Conservation (phyloP, 37 sponge, comb jelly and placozoan species). For the Eunapius fragilis region DNA sequence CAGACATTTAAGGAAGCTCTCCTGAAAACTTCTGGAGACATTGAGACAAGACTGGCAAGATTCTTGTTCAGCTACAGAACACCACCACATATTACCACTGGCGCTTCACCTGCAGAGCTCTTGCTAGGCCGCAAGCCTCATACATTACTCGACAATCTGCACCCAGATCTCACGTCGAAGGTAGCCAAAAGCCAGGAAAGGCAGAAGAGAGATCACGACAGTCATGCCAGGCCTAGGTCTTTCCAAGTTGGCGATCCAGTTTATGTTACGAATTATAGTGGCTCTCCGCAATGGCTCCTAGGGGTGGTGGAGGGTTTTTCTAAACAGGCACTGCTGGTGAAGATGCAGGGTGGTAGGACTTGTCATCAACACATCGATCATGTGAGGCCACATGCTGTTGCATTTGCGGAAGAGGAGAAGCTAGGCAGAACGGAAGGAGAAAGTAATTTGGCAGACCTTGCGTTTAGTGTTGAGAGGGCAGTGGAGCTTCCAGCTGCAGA, state of each 20-base stretch:
- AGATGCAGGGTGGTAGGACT: conserved; percentile 6
- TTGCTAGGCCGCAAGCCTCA: conserved; percentile 8
- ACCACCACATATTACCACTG: conserved; percentile 21
- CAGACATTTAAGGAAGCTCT: conserved; percentile 27
- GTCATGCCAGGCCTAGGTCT: neutral
- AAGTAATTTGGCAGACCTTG: too few relatives aligned
- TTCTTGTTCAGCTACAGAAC: conserved; percentile 18
- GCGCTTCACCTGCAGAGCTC: conserved; percentile 10
- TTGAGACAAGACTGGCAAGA: neutral
- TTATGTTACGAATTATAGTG: neutral
- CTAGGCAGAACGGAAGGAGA: too few relatives aligned
- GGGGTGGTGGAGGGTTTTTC: neutral
- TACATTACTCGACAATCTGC: neutral
- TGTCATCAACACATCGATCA: conserved; percentile 10
- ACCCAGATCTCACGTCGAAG: neutral
- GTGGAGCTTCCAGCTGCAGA: too few relatives aligned
- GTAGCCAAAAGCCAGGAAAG: neutral
- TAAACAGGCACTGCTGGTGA: neutral
- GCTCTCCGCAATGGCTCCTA: conserved; percentile 2
- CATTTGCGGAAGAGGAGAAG: too few relatives aligned
- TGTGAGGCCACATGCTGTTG: neutral
- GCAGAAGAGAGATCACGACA: conserved; percentile 17
- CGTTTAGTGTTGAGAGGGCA: too few relatives aligned
- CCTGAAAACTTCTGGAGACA: neutral
- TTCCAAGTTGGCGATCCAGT: conserved; percentile 15